Evolutionary conservation across 2,797 vertebrate genomes (phyloP), one percentile per base, ranked within the genome.

Genomic region (Gouania willdenowi): DNA sequence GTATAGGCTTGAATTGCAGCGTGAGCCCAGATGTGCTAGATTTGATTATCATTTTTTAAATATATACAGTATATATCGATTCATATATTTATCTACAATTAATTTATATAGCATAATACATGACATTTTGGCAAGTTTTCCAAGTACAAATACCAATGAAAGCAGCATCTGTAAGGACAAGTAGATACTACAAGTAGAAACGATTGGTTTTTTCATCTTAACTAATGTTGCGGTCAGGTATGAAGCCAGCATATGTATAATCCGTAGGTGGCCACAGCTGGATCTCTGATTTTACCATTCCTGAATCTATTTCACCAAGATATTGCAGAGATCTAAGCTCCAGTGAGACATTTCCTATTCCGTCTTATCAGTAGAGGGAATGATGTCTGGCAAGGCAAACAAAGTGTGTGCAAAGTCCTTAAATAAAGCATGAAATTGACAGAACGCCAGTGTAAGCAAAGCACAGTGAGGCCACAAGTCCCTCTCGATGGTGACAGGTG

Each of bases 371-470:
- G 80, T 43, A 64, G 60, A 55, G 50, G 79, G 71, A 84, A 84
- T 76, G 82, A 83, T 81, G 78, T 86, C 81, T 82, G 78, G 80
- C 75, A 76, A 26, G 51, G 81, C 83, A 83, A 85, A 87, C 82
- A 82, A 81, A 81, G 78, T 71, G 77, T 61, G 80, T 51, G 72
- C 66, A 81, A 78, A 77, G 77, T 71, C 71, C 69, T 80, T 80
- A 80, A 86, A 87, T 86, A 87, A 86, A 82, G 81, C 83, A 75
- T 85, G 83, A 88, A 82, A 87, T 87, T 81, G 82, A 76, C 71
- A 54, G 75, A 60, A 69, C 50, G 60, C 43, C 69, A 71, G 75
- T 71, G 65, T 71, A 63, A 75, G 75, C 65, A 66, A 57, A 30
- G 67, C 48, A 23, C 47, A 42, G 5, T 26, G 4, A 48, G 68